Evolutionary conservation across 1,140 invertebrate genomes (phyloP), one percentile per base, ranked within the genome.

Genomic region (Hormaphis cornu): DNA sequence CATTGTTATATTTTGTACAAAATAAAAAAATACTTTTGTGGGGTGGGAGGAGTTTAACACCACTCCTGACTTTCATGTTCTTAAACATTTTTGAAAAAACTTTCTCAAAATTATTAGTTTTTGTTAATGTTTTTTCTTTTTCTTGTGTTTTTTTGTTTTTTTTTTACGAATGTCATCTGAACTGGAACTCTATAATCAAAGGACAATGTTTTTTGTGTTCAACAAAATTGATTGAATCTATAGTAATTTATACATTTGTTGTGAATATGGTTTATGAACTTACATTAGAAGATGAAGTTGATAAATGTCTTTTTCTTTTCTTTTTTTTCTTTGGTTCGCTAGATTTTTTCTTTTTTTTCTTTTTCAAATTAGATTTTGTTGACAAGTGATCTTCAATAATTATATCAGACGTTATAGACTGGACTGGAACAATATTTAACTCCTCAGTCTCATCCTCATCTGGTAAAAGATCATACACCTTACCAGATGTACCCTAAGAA

Each of bases 381-480:
- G 22, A 30, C 33, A 46, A 37, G 0, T 44, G 2, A 9, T 50
- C 0, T 35, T 72, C 69, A 24, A 71, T 70, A 1, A 16, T 22
- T 66, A 24, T 18, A 33, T 66, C 28, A 46, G 58, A 30, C 18
- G 44, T 63, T 46, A 26, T 30, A 28, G 40, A 46, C 28, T 42
- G 24, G 7, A 30, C 12, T 44, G 58, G 58, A 33, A 9, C 61
- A 50, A 48, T 20, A 1, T 50, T 12, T 46, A 46, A 48, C 16
- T 22, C n/a, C 4, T 63, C 42, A 66, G 26, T 50, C 12, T 75
- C 74, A 59, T 79, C 76, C 30, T 76, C 73, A 66, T 80, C 79
- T 10, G 79, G 79, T 42, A 80, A 69, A 2, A 80, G 69, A 42
- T 80, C 79, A 70, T 80, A 80, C 3, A 75, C 77, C 70, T 80